These are phyloP conservation scores for Luehdorfia chinensis DNA, from an alignment of 1,140 invertebrate genomes.

Conservation along the genomic window DNA sequence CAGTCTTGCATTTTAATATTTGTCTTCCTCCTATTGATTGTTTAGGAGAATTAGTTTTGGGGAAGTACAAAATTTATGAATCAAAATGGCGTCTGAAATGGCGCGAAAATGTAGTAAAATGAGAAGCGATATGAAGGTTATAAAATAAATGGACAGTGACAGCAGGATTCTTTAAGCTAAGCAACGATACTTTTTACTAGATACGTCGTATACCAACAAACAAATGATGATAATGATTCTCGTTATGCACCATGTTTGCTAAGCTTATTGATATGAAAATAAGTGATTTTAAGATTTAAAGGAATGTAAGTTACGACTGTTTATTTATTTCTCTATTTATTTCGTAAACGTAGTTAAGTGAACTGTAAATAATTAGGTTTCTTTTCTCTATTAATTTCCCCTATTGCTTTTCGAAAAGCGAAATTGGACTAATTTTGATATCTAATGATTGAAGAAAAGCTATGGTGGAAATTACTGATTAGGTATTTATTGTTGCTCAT, in stretches of 20 bases:
- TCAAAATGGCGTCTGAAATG: constrained; percentile 5
- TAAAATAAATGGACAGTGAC: background rate
- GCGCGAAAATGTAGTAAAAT: background rate
- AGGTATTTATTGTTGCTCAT: constrained; percentile 7
- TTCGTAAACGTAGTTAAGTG: constrained; percentile 27
- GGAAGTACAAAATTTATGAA: constrained; percentile 17
- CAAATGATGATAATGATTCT: background rate
- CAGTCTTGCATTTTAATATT: constrained; percentile 2
- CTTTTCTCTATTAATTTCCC: constrained; percentile 23
- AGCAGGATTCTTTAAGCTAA: background rate
- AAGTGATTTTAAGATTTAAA: constrained; percentile 28
- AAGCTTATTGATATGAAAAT: constrained; percentile 14
- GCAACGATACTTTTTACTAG: background rate
- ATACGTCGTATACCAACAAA: background rate
- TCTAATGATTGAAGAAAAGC: background rate
- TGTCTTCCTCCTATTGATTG: constrained; percentile 18
- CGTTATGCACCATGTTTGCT: background rate
- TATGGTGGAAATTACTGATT: constrained; percentile 9
- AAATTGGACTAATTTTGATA: background rate
- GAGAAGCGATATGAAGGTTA: background rate
- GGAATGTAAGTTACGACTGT: constrained; percentile 28
- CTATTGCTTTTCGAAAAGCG: constrained; percentile 3
- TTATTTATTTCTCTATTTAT: constrained; percentile 47
- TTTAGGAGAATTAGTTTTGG: too few species aligned
- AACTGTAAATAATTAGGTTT: constrained; percentile 40